phyloP scores from a whole-genome alignment of 2,113 vertebrate genomes.

The Chiloscyllium plagiosum region DNA sequence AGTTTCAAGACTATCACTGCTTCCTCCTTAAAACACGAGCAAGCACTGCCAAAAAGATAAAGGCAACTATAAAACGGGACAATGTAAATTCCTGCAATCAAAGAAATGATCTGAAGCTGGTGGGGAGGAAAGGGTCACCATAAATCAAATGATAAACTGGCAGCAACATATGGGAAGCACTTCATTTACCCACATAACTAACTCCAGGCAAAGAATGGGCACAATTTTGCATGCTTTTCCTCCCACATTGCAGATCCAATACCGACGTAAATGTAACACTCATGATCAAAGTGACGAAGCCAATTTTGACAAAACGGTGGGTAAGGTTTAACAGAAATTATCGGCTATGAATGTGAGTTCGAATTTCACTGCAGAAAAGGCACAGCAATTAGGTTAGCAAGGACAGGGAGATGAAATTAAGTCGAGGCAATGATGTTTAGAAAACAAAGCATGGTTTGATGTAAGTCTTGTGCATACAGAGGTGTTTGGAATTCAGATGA shows the following conservation, averaged over 20 bases:
- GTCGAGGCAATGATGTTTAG: not conserved
- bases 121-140: not conserved
- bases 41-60: not conserved
- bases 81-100: not conserved
- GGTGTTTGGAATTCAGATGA: not conserved
- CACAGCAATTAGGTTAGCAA: not conserved
- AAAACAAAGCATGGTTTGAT: not conserved
- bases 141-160: not conserved
- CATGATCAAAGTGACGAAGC: not conserved
- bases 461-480: not conserved
- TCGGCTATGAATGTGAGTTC: not conserved
- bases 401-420: not conserved
- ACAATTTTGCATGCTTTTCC: not conserved
- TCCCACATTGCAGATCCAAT: not conserved
- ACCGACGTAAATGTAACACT: not conserved
- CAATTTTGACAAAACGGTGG: not conserved
- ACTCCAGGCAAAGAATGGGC: not conserved
- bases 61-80: not conserved
- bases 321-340: not conserved
- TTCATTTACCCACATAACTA: not conserved
- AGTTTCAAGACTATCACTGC: not conserved
- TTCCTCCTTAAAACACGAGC: not conserved
- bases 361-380: not conserved
- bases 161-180: not conserved
- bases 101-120: not conserved